Evolutionary conservation across 2,797 vertebrate genomes (phyloP).

Genomic region (Acrossocheilus fasciatus): DNA sequence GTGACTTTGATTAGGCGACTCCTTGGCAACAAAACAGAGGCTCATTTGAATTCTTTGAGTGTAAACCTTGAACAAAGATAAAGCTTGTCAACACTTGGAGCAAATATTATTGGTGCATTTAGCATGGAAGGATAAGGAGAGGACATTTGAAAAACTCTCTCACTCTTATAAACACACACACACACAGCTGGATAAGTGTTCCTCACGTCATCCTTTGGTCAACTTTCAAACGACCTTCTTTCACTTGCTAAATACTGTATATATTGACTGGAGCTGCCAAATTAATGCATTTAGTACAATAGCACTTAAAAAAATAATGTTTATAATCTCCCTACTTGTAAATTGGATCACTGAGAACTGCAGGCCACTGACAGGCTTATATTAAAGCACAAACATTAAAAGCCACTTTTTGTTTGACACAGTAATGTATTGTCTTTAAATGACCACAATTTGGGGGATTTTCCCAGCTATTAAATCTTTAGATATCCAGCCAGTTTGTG

Average conservation of each 20-base stretch:
- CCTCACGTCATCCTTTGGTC: background rate
- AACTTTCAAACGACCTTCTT: constrained; percentile 22
- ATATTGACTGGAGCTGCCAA: constrained; percentile 7
- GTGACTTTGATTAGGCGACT: constrained; percentile 78
- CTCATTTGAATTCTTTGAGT: constrained; percentile 72
- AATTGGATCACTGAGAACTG: background rate
- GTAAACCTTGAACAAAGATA: constrained; percentile 64
- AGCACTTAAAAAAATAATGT: background rate
- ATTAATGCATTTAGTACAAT: background rate
- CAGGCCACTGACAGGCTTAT: background rate
- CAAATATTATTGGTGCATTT: constrained; percentile 60
- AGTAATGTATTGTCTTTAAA: background rate
- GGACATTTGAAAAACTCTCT: constrained; percentile 27
- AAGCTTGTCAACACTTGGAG: constrained; percentile 61
- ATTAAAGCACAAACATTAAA: background rate
- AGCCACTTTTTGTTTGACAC: background rate
- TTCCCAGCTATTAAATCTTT: background rate
- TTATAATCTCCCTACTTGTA: background rate
- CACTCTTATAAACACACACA: constrained; percentile 24
- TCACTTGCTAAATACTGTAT: constrained; percentile 3
- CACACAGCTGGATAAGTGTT: constrained; percentile 16
- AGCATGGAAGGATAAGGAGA: constrained; percentile 40
- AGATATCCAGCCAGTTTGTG: background rate
- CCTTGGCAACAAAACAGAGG: constrained; percentile 67
- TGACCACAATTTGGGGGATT: background rate